Evolutionary conservation across 1,140 invertebrate species (phyloP), one percentile per base, ranked within the genome.

Genomic region (Ditylenchus dipsaci): DNA sequence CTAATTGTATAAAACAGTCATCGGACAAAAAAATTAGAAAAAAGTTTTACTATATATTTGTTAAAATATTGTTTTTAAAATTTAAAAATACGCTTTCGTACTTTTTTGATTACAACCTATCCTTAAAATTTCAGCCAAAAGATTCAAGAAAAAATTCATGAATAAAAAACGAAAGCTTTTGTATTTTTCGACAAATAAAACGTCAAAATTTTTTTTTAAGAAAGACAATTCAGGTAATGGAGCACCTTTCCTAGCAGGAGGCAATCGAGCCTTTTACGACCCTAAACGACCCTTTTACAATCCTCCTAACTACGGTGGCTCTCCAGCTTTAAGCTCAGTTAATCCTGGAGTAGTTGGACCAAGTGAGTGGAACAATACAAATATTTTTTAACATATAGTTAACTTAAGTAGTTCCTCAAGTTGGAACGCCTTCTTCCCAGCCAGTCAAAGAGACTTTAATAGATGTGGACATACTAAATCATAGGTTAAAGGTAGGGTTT

Each of bases 401-500:
- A 8, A n/a, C 27, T 65, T 26, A 19, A 56, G 49, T 59, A 29
- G n/a, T 19, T 56, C 43, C 45, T 29, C 27, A 27, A 17, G n/a
- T 65, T 23, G 23, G 27, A 33, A n/a, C 56, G 15, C 1, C 30
- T 27, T 9, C n/a, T 17, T 17, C 19, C 11, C 62, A 43, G 21
- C 19, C 9, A 8, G 27, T 33, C 23, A 57, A n/a, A 7, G 29
- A 33, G 9, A 30, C 68, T 58, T 30, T 70, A 21, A 61, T 70
- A 27, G 26, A 68, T 13, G 68, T 61, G 9, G 68, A 70, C 42
- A 75, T 62, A 21, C 49, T 71, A 42, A 68, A 64, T 69, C 49
- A 42, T 26, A 72, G 58, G 62, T 38, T 38, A 38, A 38, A 38
- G 33, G 33, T 38, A 11, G 11, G 3, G 33, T 11, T 11, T 38